Percentiles rank a stretch among this genome's conserved stretches.
phyloP scores from a whole-genome alignment of 2,113 vertebrate genomes.

The Cyphomyrus discorhynchus region DNA sequence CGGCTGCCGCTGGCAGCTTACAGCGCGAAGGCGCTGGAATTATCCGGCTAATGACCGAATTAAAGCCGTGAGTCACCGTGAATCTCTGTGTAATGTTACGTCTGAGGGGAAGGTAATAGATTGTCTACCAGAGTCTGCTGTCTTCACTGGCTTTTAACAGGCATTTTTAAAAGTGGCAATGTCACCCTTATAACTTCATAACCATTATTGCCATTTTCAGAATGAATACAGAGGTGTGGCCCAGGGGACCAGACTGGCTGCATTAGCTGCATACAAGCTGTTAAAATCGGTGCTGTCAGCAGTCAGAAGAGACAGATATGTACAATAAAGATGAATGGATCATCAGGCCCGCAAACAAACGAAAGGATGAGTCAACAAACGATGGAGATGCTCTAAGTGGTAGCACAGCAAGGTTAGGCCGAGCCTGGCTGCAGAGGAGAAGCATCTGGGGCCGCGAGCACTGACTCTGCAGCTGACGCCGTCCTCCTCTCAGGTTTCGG shows the following conservation, averaged over 20 bases:
- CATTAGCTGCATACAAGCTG: not conserved
- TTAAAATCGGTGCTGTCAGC: not conserved
- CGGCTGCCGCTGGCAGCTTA: slow-evolving; percentile 58
- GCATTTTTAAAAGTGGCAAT: not conserved
- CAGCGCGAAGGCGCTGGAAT: slow-evolving; percentile 59
- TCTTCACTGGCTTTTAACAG: slow-evolving; percentile 49
- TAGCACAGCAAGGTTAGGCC: not conserved
- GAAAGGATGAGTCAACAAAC: not conserved
- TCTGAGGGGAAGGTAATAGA: slow-evolving; percentile 53
- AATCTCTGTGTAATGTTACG: slow-evolving; percentile 60
- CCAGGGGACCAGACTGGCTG: not conserved
- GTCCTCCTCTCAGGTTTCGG: slow-evolving; percentile 64
- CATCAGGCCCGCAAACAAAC: not conserved
- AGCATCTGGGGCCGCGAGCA: slow-evolving; percentile 59
- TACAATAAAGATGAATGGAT: not conserved
- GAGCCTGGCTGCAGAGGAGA: slow-evolving; percentile 37
- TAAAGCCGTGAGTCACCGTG: slow-evolving; percentile 67
- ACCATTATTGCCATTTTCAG: not conserved
- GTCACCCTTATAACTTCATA: not conserved
- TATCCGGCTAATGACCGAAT: slow-evolving; percentile 70
- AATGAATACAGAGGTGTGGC: too few species aligned
- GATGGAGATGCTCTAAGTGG: not conserved
- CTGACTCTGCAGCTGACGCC: slow-evolving; percentile 59
- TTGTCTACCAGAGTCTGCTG: slow-evolving; percentile 57
- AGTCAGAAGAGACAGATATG: not conserved